Evolutionary conservation across 2,888 invertebrate genomes (phyloP).

Genomic region (Bimastos eiseni): DNA sequence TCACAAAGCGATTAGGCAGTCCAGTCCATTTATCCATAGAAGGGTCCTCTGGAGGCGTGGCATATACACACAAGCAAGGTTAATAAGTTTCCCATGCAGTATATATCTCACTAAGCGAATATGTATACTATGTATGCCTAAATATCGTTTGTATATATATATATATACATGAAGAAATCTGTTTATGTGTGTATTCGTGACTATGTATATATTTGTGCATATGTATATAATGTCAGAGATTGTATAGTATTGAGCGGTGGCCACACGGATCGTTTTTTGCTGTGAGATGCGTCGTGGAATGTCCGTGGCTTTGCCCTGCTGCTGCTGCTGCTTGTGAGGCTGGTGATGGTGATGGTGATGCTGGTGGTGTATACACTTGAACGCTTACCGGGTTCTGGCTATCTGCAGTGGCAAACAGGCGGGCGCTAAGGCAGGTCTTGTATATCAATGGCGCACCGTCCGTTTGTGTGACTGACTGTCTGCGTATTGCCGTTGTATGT

Average conservation of each 20-base stretch:
- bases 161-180: neutral
- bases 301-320: neutral
- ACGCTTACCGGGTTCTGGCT: neutral
- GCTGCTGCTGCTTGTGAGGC: neutral
- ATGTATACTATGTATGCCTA: neutral
- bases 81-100: neutral
- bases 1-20: neutral
- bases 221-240: neutral
- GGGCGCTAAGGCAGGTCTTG: neutral
- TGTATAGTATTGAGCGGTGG: neutral
- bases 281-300: conserved; percentile 8
- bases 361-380: conserved; percentile 14
- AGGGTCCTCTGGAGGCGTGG: neutral
- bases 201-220: too few species aligned
- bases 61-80: neutral
- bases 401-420: neutral
- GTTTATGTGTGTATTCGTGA: neutral
- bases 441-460: neutral
- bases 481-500: neutral
- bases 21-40: neutral
- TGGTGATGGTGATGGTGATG: neutral
- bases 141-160: neutral
- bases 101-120: neutral
- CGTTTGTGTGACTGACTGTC: neutral
- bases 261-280: neutral